phyloP scores from a whole-genome alignment of 2,888 invertebrate genomes.

The Drosophila heteroneura region DNA sequence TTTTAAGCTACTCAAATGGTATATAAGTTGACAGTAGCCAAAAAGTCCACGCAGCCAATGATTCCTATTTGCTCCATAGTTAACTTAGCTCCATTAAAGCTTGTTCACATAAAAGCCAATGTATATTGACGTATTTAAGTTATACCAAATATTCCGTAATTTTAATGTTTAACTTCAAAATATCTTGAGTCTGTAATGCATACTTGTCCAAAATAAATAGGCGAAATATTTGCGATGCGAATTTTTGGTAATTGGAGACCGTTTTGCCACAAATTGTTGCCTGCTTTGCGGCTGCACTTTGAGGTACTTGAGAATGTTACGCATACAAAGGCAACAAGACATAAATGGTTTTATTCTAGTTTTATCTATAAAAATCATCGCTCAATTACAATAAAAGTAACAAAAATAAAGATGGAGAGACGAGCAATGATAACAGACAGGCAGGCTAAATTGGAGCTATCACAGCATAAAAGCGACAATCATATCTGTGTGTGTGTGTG shows the following conservation, averaged over 20 bases:
- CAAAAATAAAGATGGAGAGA: constrained; percentile 37
- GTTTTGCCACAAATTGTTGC: constrained; percentile 8
- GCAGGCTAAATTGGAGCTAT: constrained; percentile 53
- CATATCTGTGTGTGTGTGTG: neutral
- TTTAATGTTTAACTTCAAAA: neutral
- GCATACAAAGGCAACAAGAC: neutral
- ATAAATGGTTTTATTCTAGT: constrained; percentile 22
- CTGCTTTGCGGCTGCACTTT: constrained; percentile 27
- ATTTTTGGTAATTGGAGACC: neutral
- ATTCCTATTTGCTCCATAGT: neutral
- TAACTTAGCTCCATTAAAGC: neutral
- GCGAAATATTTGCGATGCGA: neutral
- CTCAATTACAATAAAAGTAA: constrained; percentile 48
- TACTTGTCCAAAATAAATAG: neutral
- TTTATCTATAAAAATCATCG: constrained; percentile 51
- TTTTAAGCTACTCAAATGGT: neutral
- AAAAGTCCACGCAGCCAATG: neutral
- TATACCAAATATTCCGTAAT: neutral
- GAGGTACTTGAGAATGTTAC: constrained; percentile 2
- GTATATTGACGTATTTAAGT: neutral
- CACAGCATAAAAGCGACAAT: constrained; percentile 50
- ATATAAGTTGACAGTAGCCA: neutral
- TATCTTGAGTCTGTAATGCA: neutral
- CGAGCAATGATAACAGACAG: constrained; percentile 3
- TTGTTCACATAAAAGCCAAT: neutral